Evolutionary conservation across 2,113 vertebrate species (phyloP), one percentile per base, ranked within the genome.

Genomic region (Taxidea taxus): DNA sequence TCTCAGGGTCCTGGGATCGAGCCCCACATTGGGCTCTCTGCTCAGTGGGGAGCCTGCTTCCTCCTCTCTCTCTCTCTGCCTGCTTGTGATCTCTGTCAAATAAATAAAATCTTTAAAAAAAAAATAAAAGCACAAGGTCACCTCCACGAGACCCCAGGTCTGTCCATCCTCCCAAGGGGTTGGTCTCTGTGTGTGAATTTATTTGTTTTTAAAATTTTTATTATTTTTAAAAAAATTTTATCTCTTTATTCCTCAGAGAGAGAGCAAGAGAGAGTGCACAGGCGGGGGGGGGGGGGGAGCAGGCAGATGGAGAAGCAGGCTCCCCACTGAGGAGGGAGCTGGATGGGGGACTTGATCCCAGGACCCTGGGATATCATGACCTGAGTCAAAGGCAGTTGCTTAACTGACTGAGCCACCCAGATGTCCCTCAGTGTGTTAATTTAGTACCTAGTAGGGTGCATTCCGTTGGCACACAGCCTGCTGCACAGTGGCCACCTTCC

Each of bases 121-220:
- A n/a, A 20, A 15, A 34, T 0, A 0, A 29, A 62, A 70, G 13
- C 37, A 1, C n/a, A 2, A 4, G 0, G 20, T 6, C 13, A 11
- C 2, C 27, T 82, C 8, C 5, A 5, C 0, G 31, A 20, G 34
- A 4, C 21, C 2, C 4, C 18, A 8, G 16, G 56, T 4, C 2
- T 0, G 42, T 2, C 7, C 27, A 3, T 31, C 58, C 68, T 39
- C 51, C 54, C 16, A 1, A 25, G 21, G 25, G 37, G 15, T 11
- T 15, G 5, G 20, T 66, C 25, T n/a, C 91, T 29, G 27, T 66
- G 62, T 66, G 15, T 66, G 31, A 34, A 66, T 66, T 16, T 34
- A 16, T 34, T 34, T 66, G 16, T 31, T 62, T 62, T 29, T 62
- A 6, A 51, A 54, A 6, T 31, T 15, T 64, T 62, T 64, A 31